A percentile compares a stretch with the other conserved stretches of the same genome.
phyloP scores from a whole-genome alignment of 2,113 vertebrate species.

The Seriola aureovittata region DNA sequence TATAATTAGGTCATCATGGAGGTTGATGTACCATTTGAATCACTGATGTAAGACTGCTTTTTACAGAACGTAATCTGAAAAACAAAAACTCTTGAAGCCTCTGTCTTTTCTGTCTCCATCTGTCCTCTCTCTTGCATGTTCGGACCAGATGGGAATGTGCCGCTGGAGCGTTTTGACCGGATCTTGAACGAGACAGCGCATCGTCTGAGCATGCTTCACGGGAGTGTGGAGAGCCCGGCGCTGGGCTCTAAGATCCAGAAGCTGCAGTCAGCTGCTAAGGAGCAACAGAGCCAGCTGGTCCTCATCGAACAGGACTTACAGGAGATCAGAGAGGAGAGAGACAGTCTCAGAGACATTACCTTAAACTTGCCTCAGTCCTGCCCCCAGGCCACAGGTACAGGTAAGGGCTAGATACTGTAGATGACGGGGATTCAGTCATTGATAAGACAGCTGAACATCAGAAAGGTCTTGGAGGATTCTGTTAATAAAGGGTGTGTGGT shows the following conservation, averaged over 20 bases:
- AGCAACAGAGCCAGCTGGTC: slow-evolving; percentile 85
- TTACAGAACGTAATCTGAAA: background rate
- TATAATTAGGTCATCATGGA: slow-evolving; percentile 24
- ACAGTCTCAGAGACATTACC: slow-evolving; percentile 91
- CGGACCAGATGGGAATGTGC: slow-evolving; percentile 74
- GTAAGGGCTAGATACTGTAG: slow-evolving; percentile 46
- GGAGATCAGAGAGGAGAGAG: slow-evolving; percentile 89
- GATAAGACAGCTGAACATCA: slow-evolving; percentile 39
- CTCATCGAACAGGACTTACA: slow-evolving; percentile 86
- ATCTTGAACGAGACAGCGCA: slow-evolving; percentile 83
- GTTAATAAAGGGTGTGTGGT: slow-evolving; percentile 29
- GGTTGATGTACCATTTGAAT: slow-evolving; percentile 11
- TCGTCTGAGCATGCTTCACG: slow-evolving; percentile 83
- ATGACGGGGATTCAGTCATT: slow-evolving; percentile 10
- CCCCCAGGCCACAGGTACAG: slow-evolving; percentile 55
- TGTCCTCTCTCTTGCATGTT: slow-evolving; percentile 30
- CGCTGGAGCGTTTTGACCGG: slow-evolving; percentile 74
- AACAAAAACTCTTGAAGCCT: background rate
- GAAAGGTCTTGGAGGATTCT: slow-evolving; percentile 36
- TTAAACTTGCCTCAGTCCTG: slow-evolving; percentile 88
- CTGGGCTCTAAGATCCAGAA: slow-evolving; percentile 86
- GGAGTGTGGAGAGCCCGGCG: slow-evolving; percentile 78
- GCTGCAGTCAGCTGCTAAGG: slow-evolving; percentile 84
- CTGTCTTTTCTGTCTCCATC: background rate
- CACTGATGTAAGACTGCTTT: background rate